phyloP scores from a whole-genome alignment of 1,140 invertebrate genomes.

The Calliphora vicina region DNA sequence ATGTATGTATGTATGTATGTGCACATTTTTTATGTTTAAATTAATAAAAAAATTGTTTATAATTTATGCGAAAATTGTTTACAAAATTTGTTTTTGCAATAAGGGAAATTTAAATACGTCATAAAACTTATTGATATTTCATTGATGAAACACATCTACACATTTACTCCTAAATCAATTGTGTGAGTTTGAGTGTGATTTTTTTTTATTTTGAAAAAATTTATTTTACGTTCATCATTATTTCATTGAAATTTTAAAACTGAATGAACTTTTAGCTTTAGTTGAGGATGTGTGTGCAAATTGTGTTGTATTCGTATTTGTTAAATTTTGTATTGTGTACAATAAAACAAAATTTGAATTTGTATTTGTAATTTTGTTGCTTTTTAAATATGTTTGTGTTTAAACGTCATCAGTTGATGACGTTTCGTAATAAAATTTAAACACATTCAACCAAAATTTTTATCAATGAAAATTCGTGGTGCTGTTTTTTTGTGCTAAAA shows the following conservation, averaged over 20 bases:
- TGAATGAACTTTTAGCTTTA: neutral
- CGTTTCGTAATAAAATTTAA: neutral
- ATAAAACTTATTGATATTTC: neutral
- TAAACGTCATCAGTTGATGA: neutral
- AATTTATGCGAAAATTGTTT: neutral
- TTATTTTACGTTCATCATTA: neutral
- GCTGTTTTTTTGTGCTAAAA: neutral
- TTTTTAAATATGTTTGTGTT: neutral
- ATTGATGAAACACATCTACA: neutral
- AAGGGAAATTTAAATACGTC: neutral
- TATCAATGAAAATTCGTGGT: neutral
- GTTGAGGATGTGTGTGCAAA: neutral
- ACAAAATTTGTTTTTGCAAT: neutral
- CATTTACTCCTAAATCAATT: no score
- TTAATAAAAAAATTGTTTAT: neutral
- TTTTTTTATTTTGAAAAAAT: neutral
- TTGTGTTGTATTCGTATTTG: neutral
- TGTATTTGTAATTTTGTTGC: neutral
- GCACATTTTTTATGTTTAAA: neutral
- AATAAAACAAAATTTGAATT: neutral
- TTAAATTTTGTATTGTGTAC: neutral
- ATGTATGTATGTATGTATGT: no score
- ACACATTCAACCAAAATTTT: neutral
- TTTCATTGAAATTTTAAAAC: neutral
- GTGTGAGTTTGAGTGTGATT: neutral